Percentiles rank a stretch among this genome's conserved stretches.
Conservation (phyloP, 2,888 invertebrate species). For the Agrotis segetum region DNA sequence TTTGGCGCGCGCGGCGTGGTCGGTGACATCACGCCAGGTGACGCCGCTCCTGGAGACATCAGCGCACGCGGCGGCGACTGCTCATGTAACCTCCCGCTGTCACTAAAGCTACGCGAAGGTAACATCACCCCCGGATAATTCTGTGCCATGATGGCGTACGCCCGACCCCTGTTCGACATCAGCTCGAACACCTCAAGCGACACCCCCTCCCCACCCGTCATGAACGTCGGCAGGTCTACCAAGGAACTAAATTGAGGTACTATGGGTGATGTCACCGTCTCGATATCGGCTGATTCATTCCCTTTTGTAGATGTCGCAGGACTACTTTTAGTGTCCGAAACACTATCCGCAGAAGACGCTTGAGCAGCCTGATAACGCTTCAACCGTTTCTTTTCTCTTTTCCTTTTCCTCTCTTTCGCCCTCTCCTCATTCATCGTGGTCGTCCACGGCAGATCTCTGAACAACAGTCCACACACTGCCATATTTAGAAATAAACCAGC, state of each 20-base stretch:
- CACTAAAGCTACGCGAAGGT: constrained; percentile 94
- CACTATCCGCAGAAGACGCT: constrained; percentile 93
- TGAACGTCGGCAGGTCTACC: constrained; percentile 96
- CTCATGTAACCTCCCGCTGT: constrained; percentile 88
- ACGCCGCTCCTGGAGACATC: constrained; percentile 75
- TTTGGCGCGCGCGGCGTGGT: constrained; percentile 67
- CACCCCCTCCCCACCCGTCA: constrained; percentile 94
- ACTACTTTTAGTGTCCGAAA: constrained; percentile 93
- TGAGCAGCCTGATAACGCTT: constrained; percentile 81
- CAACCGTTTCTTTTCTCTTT: constrained; percentile 90
- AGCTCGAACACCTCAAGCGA: constrained; percentile 94
- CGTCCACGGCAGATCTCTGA: constrained; percentile 93
- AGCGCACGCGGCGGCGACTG: constrained; percentile 81
- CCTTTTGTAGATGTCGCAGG: constrained; percentile 91
- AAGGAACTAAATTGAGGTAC: constrained; percentile 94
- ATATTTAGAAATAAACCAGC: constrained; percentile 96
- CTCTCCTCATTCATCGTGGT: constrained; percentile 91
- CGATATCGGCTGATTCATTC: constrained; percentile 76
- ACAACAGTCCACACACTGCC: constrained; percentile 95
- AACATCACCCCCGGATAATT: constrained; percentile 94
- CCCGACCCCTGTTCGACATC: constrained; percentile 93
- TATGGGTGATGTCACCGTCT: constrained; percentile 81
- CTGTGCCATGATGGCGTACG: constrained; percentile 93
- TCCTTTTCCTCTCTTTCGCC: constrained; percentile 92
- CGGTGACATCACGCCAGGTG: constrained; percentile 70